phyloP scores from a whole-genome alignment of 2,797 vertebrate genomes.

The Geotrypetes seraphini region DNA sequence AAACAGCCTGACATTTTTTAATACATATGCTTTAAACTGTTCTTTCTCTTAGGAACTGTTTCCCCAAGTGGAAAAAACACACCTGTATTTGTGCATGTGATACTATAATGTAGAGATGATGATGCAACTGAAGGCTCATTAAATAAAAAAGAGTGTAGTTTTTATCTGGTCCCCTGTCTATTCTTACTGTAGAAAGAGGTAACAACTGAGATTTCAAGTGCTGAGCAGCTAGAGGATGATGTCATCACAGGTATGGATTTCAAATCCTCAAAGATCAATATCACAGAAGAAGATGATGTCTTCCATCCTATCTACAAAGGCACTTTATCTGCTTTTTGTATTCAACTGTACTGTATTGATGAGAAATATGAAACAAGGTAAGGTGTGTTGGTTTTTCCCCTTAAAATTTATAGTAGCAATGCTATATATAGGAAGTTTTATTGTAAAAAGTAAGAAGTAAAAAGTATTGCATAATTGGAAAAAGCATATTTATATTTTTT shows the following conservation, averaged over 20 bases:
- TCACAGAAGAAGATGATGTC: neutral
- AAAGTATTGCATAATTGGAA: no score
- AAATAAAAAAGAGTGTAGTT: neutral
- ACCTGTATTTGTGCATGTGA: neutral
- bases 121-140: neutral
- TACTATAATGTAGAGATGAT: neutral
- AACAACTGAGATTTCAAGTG: accelerated
- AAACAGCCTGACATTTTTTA: constrained; percentile 1
- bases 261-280: neutral
- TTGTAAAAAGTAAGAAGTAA: no score
- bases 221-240: neutral
- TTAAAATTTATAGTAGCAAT: no score
- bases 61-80: neutral
- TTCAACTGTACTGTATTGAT: constrained; percentile 71
- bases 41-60: neutral
- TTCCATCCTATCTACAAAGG: constrained; percentile 31
- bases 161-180: neutral
- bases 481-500: no score
- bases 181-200: constrained; percentile 9
- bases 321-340: constrained; percentile 54
- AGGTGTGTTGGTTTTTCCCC: no score
- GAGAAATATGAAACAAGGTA: constrained; percentile 70
- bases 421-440: no score
- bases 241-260: neutral
- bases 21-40: constrained; percentile 1